phyloP scores from a whole-genome alignment of 2,797 vertebrate species.

The Sebastes aleutianus region DNA sequence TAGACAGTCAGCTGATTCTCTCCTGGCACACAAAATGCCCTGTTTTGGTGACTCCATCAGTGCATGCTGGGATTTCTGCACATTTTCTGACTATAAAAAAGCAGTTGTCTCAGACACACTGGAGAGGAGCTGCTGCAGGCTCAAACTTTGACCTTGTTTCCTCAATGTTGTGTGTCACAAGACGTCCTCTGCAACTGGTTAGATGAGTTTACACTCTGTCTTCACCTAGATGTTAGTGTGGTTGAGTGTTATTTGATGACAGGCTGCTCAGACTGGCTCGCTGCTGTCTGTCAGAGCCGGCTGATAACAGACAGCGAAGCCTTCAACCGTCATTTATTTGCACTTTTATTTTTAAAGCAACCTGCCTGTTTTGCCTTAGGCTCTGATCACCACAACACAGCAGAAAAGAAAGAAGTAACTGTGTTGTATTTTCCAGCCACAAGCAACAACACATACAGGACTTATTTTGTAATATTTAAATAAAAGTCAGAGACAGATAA shows the following conservation, averaged over 20 bases:
- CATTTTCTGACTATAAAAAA: background rate
- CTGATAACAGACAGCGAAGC: background rate
- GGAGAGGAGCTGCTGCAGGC: background rate
- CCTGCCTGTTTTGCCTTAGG: background rate
- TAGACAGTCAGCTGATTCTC: background rate
- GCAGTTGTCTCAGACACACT: background rate
- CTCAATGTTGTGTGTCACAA: background rate
- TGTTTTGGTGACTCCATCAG: background rate
- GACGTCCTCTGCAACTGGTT: background rate
- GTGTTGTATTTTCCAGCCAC: background rate
- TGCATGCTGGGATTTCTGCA: constrained; percentile 4
- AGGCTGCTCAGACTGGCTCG: background rate
- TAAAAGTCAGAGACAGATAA: background rate
- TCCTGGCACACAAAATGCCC: background rate
- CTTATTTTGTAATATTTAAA: background rate
- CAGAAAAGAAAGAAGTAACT: background rate
- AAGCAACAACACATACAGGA: background rate
- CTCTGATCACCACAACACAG: background rate
- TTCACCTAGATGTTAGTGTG: constrained; percentile 1
- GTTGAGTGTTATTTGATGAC: background rate
- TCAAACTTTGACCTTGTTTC: constrained; percentile 4
- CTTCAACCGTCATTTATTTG: background rate
- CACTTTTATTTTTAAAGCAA: background rate
- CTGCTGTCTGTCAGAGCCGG: background rate
- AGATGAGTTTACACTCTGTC: background rate